Conservation (phyloP, 2,888 invertebrate species). For the Agriotes lineatus region DNA sequence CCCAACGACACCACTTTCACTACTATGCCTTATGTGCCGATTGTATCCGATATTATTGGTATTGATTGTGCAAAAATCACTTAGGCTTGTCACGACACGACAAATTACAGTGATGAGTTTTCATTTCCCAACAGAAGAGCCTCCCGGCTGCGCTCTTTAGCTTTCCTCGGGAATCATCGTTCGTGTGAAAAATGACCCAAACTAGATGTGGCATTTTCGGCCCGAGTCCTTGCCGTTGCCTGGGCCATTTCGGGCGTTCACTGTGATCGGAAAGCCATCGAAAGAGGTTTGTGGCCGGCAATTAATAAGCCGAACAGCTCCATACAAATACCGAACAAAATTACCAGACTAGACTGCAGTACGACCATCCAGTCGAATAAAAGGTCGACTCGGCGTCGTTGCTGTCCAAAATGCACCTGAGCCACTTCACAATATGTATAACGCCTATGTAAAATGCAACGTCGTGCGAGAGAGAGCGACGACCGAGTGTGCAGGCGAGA, state of each 20-base stretch:
- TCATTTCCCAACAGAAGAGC: constrained; percentile 26
- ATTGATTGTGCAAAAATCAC: constrained; percentile 40
- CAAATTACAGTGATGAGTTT: constrained; percentile 35
- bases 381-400: constrained; percentile 12
- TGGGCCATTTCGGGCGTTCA: no score
- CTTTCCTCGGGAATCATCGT: background rate
- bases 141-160: no score
- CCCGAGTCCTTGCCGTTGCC: no score
- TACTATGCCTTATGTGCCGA: constrained; percentile 17
- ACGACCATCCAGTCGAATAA: constrained; percentile 10
- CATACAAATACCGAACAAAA: constrained; percentile 28
- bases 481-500: background rate
- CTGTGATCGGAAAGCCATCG: no score
- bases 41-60: constrained; percentile 26
- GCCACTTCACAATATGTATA: constrained; percentile 40
- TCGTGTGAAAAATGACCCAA: background rate
- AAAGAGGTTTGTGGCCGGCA: background rate
- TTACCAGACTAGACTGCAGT: constrained; percentile 37
- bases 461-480: constrained; percentile 25
- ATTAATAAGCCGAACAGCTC: constrained; percentile 22
- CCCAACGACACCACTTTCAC: constrained; percentile 39
- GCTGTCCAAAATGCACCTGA: constrained; percentile 29
- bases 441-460: constrained; percentile 46
- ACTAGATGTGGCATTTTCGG: no score
- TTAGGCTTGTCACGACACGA: constrained; percentile 32